Conservation (phyloP, 37 sponge, comb jelly and placozoan species). For the Dysidea cf. avara region DNA sequence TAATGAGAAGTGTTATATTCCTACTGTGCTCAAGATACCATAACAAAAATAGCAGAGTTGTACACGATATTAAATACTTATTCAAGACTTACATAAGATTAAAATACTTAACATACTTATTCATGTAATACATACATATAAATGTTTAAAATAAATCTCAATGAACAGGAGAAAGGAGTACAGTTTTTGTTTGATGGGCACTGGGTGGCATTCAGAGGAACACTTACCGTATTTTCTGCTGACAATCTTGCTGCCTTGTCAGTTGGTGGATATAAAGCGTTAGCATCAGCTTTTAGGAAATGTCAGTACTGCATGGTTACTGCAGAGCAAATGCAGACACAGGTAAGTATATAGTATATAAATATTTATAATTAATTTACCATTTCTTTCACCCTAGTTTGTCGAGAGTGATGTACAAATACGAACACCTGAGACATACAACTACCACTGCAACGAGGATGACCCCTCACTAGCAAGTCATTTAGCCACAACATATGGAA, state of each 20-base stretch:
- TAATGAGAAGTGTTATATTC: no score
- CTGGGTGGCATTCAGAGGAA: not conserved
- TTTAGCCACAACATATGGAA: conserved; percentile 14
- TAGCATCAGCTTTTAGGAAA: conserved; percentile 16
- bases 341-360: not conserved
- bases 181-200: conserved; percentile 5
- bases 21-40: no score
- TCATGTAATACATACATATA: no score
- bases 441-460: not conserved
- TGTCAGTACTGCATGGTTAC: conserved; percentile 18
- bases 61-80: no score
- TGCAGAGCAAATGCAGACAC: conserved; percentile 15
- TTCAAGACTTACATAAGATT: no score
- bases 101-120: no score
- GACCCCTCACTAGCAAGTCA: not conserved
- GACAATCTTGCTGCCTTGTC: conserved; percentile 18
- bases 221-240: conserved; percentile 14
- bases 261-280: conserved; percentile 15
- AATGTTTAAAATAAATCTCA: no score
- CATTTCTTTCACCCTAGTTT: not conserved
- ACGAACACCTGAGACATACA: conserved; percentile 3
- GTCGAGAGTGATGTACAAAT: not conserved
- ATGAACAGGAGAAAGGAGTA: conserved; percentile 4
- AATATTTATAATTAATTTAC: not conserved
- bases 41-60: no score